Conservation (phyloP, 2,888 invertebrate species). For the Mesorhabditis belari region DNA sequence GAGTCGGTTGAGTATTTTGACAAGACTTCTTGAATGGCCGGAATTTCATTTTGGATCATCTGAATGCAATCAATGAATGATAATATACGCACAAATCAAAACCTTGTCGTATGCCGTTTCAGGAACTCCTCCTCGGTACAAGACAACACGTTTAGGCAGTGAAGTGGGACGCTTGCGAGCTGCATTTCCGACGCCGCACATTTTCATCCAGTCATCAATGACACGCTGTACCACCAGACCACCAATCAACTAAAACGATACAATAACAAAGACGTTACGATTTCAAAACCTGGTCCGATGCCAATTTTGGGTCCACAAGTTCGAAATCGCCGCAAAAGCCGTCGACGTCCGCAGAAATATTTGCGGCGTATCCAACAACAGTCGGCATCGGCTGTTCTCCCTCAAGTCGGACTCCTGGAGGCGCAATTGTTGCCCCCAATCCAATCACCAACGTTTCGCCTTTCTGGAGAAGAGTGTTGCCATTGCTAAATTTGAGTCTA, state of each 20-base stretch:
- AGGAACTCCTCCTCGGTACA: slow-evolving; percentile 34
- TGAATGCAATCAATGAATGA: too few species aligned
- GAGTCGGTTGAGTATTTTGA: not conserved
- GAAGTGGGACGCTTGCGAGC: too few species aligned
- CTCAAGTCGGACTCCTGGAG: not conserved
- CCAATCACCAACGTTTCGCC: not conserved
- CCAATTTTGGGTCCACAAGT: too few species aligned
- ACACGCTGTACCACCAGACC: not conserved
- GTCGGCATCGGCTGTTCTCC: not conserved
- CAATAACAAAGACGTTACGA: too few species aligned
- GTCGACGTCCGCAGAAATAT: slow-evolving; percentile 11
- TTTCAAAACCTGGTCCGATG: too few species aligned
- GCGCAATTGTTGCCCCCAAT: not conserved
- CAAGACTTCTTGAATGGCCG: slow-evolving; percentile 25
- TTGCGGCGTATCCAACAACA: slow-evolving; percentile 18
- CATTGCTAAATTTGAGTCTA: not conserved
- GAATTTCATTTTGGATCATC: slow-evolving; percentile 32
- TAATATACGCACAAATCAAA: too few species aligned
- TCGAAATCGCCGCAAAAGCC: slow-evolving; percentile 18
- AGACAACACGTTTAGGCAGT: slow-evolving; percentile 22
- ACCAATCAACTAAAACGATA: too few species aligned
- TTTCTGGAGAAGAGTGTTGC: not conserved
- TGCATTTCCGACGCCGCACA: too few species aligned
- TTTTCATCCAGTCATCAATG: not conserved
- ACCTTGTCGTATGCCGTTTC: slow-evolving; percentile 29